These are phyloP conservation scores for Phragmatobia fuliginosa DNA, from an alignment of 2,888 invertebrate species.

Conservation along the genomic window DNA sequence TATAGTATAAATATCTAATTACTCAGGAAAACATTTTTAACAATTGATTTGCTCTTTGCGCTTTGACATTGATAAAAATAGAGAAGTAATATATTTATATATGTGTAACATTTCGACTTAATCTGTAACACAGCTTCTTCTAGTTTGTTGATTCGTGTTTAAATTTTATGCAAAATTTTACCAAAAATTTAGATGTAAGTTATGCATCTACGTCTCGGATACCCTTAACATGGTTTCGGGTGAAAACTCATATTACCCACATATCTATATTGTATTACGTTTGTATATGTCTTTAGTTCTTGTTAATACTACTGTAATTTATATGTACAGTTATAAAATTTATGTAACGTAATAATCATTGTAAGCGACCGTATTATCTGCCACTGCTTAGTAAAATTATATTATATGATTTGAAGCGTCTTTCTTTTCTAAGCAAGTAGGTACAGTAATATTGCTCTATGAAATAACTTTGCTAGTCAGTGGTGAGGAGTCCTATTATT, in stretches of 20 bases:
- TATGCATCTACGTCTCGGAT: slow-evolving; percentile 9
- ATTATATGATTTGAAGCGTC: neutral
- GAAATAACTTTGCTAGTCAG: neutral
- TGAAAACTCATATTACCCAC: slow-evolving; percentile 15
- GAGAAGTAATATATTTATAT: neutral
- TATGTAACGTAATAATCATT: slow-evolving; percentile 14
- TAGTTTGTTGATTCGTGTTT: slow-evolving; percentile 10
- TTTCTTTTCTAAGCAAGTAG: neutral
- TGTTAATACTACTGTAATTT: slow-evolving; percentile 22
- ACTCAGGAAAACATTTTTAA: neutral
- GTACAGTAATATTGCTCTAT: neutral
- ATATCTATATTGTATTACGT: slow-evolving; percentile 10
- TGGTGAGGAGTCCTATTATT: slow-evolving; percentile 2
- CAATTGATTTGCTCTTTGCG: neutral
- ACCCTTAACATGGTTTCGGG: slow-evolving; percentile 1
- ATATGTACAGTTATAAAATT: slow-evolving; percentile 44
- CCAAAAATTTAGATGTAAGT: slow-evolving; percentile 38
- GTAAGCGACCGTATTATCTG: neutral
- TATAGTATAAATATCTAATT: slow-evolving; percentile 7
- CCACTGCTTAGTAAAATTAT: slow-evolving; percentile 1
- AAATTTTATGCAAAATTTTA: slow-evolving; percentile 25
- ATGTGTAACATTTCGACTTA: neutral
- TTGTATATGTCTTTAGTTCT: slow-evolving; percentile 15
- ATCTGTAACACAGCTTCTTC: neutral
- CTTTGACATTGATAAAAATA: neutral